These are phyloP conservation scores for Leucoraja erinaceus DNA, from an alignment of 2,113 vertebrate species.

Conservation along the genomic window DNA sequence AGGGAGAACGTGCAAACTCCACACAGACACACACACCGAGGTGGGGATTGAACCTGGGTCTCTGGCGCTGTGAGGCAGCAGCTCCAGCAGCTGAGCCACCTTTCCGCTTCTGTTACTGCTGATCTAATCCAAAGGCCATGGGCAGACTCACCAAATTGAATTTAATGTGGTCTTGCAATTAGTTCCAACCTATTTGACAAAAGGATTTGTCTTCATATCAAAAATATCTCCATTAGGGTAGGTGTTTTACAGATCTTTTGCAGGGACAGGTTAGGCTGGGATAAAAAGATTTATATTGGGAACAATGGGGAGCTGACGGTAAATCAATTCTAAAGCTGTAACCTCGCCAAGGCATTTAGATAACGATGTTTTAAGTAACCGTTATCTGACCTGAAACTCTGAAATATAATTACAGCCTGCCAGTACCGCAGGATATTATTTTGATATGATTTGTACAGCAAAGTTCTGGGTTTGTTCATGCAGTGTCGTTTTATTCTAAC, in stretches of 20 bases:
- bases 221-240: conserved; percentile 16
- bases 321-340: not conserved
- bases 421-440: conserved; percentile 27
- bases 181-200: conserved; percentile 18
- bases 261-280: not conserved
- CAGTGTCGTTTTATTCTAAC: not conserved
- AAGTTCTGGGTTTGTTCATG: not conserved
- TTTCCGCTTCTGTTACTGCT: not conserved
- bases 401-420: not conserved
- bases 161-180: not conserved
- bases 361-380: conserved; percentile 26
- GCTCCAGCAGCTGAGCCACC: no score
- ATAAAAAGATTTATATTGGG: conserved; percentile 18
- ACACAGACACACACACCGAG: no score
- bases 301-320: conserved; percentile 21
- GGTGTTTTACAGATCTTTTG: not conserved
- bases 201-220: conserved; percentile 9
- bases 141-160: conserved; percentile 4
- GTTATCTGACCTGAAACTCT: conserved; percentile 30
- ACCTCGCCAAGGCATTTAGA: conserved; percentile 27
- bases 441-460: not conserved
- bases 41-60: no score
- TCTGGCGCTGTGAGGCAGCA: no score
- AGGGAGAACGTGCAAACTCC: no score
- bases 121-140: no score